Evolutionary conservation across 2,113 vertebrate species (phyloP).

Genomic region (Myotis yumanensis): DNA sequence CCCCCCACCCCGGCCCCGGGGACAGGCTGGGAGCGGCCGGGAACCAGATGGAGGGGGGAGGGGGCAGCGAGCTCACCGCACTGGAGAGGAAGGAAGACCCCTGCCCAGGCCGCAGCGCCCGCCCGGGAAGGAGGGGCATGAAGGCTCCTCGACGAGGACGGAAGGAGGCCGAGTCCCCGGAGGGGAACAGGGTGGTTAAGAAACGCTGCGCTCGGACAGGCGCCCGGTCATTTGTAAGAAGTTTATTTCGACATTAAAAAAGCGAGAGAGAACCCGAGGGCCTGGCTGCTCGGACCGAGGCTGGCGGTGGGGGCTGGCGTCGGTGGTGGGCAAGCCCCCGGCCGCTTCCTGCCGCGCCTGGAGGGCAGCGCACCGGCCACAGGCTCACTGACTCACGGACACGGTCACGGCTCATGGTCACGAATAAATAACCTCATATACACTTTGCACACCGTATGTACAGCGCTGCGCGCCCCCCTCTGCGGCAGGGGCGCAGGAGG

Average conservation of each 20-base stretch:
- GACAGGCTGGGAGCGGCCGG: not conserved
- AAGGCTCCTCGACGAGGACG: no score
- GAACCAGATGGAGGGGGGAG: slow-evolving; percentile 17
- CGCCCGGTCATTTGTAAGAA: slow-evolving; percentile 89
- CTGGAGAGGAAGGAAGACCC: not conserved
- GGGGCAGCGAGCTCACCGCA: not conserved
- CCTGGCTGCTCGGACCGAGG: not conserved
- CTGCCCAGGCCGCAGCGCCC: not conserved
- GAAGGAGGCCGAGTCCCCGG: no score
- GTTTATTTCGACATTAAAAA: slow-evolving; percentile 98
- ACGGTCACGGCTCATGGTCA: slow-evolving; percentile 87
- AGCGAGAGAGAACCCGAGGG: slow-evolving; percentile 78
- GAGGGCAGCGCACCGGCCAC: slow-evolving; percentile 81
- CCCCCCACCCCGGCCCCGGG: slow-evolving; percentile 39
- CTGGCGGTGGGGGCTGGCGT: not conserved
- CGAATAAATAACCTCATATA: slow-evolving; percentile 96
- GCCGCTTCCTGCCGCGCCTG: slow-evolving; percentile 42
- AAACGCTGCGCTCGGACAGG: slow-evolving; percentile 41
- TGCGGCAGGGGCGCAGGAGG: not conserved
- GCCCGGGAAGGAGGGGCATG: no score
- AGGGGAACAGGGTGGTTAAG: not conserved
- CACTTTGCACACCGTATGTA: slow-evolving; percentile 93
- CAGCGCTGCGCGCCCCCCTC: slow-evolving; percentile 70
- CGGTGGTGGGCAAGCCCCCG: not conserved
- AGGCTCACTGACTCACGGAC: slow-evolving; percentile 92